phyloP scores from a whole-genome alignment of 2,888 invertebrate species.

The Lomographa bimaculata region DNA sequence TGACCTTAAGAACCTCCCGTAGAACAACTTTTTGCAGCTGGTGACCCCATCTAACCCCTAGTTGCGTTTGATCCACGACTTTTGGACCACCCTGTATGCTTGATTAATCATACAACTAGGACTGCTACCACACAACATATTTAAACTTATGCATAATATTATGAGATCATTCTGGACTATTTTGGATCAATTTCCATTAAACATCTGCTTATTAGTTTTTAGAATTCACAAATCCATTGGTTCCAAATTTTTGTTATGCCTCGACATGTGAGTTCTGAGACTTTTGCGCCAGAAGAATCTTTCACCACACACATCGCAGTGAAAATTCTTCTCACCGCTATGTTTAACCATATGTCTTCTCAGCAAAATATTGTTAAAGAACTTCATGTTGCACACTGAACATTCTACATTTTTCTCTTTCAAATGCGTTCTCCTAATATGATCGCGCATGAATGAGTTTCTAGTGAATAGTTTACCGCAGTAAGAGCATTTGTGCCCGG shows the following conservation, averaged over 20 bases:
- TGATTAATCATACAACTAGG: too few species aligned
- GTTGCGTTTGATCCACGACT: too few species aligned
- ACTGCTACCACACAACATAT: too few species aligned
- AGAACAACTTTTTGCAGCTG: too few species aligned
- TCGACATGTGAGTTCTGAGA: slow-evolving; percentile 81
- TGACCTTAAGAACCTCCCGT: too few species aligned
- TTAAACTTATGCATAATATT: too few species aligned
- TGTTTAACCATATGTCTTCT: slow-evolving; percentile 74
- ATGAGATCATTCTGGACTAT: too few species aligned
- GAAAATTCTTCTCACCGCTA: slow-evolving; percentile 80
- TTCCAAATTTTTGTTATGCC: slow-evolving; percentile 58
- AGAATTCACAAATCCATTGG: slow-evolving; percentile 40
- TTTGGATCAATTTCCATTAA: too few species aligned
- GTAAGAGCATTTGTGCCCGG: slow-evolving; percentile 69
- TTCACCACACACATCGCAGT: slow-evolving; percentile 85
- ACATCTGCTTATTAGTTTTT: too few species aligned
- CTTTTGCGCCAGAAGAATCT: slow-evolving; percentile 85
- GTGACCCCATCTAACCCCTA: too few species aligned
- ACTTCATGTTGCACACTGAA: slow-evolving; percentile 71
- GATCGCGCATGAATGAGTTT: slow-evolving; percentile 71
- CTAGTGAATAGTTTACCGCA: slow-evolving; percentile 71
- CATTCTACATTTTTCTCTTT: slow-evolving; percentile 76
- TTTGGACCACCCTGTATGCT: too few species aligned
- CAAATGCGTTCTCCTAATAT: slow-evolving; percentile 67
- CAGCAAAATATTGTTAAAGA: slow-evolving; percentile 70